phyloP scores from a whole-genome alignment of 1,140 invertebrate genomes.

The Hypothenemus hampei region DNA sequence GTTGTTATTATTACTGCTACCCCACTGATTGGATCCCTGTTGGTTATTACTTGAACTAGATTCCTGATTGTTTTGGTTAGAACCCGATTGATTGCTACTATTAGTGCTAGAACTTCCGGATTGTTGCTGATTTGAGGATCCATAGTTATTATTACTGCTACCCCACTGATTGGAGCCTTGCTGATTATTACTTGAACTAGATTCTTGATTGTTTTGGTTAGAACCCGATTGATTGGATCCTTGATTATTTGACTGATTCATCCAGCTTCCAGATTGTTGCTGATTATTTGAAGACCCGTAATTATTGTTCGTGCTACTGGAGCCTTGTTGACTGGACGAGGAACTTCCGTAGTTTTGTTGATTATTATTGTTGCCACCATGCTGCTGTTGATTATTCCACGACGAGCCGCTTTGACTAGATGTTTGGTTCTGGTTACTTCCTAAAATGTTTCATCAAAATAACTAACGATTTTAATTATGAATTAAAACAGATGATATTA shows the following conservation, averaged over 20 bases:
- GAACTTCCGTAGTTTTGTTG: conserved; percentile 5
- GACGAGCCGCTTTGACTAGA: conserved; percentile 16
- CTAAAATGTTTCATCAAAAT: conserved; percentile 1
- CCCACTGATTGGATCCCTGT: conserved; percentile 3
- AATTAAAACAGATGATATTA: background rate
- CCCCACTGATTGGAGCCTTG: conserved; percentile 7
- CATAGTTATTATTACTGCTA: background rate
- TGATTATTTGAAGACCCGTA: conserved; percentile 5
- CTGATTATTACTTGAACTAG: background rate
- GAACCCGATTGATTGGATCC: conserved; percentile 10
- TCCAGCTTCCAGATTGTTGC: conserved; percentile 5
- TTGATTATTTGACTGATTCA: conserved; percentile 15
- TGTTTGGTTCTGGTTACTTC: background rate
- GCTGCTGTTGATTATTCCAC: background rate
- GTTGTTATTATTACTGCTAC: conserved; percentile 15
- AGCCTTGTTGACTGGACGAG: conserved; percentile 6
- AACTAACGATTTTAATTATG: background rate
- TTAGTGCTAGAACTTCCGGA: background rate
- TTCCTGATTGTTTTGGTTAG: conserved; percentile 6
- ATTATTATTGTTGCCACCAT: conserved; percentile 10
- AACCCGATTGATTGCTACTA: conserved; percentile 10
- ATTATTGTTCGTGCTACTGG: background rate
- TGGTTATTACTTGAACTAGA: background rate
- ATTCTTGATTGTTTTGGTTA: conserved; percentile 1
- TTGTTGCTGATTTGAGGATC: conserved; percentile 1